Evolutionary conservation across 2,113 vertebrate species (phyloP), one percentile per base, ranked within the genome.

Genomic region (Lagopus leucura): DNA sequence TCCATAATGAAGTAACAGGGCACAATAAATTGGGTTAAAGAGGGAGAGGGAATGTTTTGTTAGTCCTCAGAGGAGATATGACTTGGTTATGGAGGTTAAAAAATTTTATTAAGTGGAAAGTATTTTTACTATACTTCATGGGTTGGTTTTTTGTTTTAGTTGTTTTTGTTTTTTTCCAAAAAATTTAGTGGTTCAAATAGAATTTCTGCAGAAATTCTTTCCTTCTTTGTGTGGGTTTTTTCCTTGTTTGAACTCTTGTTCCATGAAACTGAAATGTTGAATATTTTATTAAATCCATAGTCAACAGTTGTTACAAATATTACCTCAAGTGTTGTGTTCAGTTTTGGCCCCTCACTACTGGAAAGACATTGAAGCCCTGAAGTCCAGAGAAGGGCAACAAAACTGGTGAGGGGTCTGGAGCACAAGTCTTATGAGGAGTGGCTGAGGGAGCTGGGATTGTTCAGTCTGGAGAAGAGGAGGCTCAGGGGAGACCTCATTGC

Each of bases 131-230:
- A 1, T 36, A 21, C 36, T 67, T 72, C 7, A 30, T 48, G 15
- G 24, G 20, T 47, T 47, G 45, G 14, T 42, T 42, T 42, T 42
- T 42, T 43, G 40, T 40, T 40, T 40, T 40, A 8, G 38, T 16
- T 16, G 14, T 6, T 43, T 43, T 43, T 43, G 8, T 45, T 47
- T 47, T 27, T 22, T 25, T 7, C 16, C 28, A 40, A 36, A 42
- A 22, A 12, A 10, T 17, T 17, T 47, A 13, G 3, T 6, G 2
- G 5, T 3, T 5, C 9, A 14, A 28, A 4, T 42, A 70, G 21
- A 82, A 43, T n/a, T 79, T 90, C 43, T 82, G 3, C 40, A 58
- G n/a, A 78, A 7, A 8, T 81, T 48, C 11, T 7, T 60, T 80
- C 64, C 11, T 61, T 60, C 8, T 4, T 82, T 75, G 20, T 8